Evolutionary conservation across 2,797 vertebrate genomes (phyloP), one percentile per base, ranked within the genome.

Genomic region (Leuciscus waleckii): DNA sequence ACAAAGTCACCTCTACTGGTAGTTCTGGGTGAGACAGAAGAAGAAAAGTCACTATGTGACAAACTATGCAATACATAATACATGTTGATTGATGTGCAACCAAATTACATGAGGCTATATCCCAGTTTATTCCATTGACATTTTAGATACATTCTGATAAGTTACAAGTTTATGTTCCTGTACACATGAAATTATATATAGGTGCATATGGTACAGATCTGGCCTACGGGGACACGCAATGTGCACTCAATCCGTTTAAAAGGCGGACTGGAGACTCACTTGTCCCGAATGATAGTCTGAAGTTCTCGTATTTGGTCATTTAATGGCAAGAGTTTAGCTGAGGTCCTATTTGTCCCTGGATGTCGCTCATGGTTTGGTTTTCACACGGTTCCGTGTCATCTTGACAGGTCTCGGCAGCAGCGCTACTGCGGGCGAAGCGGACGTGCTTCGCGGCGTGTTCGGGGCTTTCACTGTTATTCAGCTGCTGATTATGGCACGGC

Each of bases 1-100:
- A 97, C 96, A 81, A 97, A 97, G 94, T 97, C 96, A 77, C 96
- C 96, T 94, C 96, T 95, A 91, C 96, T 97, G 89, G 96, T 96
- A 90, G 95, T 95, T 94, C 96, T 91, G 82, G 63, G 23, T 89
- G 75, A 82, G 35, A 78, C 7, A 82, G 16, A 58, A 35, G 46
- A 84, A 63, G 3, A 73, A 6, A 73, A 35, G 43, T 11, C 21
- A 56, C 14, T 10, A 35, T 14, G 35, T 41, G 75, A 39, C 21
- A 37, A 58, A n/a, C 19, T 23, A 11, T 23, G 21, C 32, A 78
- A 78, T n/a, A 78, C 9, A 16, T 49, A 16, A 37, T n/a, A n/a
- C 19, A 56, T 76, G 11, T 74, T 61, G 56, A 61, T 1, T 16
- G 16, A 16, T 4, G 16, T 74, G 26, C 16, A 76, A 37, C 19